Conservation (phyloP, 2,797 vertebrate species). For the Spinus pinus region DNA sequence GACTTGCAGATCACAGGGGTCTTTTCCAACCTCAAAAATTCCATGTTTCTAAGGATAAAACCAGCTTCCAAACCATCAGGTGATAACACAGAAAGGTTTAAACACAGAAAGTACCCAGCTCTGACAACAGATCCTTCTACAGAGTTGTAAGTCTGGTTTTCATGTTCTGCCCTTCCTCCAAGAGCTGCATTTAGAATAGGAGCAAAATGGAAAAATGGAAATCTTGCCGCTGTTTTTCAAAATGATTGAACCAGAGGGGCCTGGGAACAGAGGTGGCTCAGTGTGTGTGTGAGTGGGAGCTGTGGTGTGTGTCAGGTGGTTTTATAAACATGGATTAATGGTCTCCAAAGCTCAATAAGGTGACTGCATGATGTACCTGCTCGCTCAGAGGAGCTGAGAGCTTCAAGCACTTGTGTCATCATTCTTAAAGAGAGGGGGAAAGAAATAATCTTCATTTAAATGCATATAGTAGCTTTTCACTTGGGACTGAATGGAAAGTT, state of each 20-base stretch:
- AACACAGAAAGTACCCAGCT: not conserved
- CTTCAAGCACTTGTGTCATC: slow-evolving; percentile 54
- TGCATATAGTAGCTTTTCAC: slow-evolving; percentile 79
- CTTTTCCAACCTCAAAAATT: not conserved
- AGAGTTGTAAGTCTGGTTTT: not conserved
- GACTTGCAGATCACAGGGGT: not conserved
- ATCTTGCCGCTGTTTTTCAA: not conserved
- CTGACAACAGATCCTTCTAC: not conserved
- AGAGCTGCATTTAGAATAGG: not conserved
- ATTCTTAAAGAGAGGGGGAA: slow-evolving; percentile 49
- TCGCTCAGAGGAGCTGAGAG: slow-evolving; percentile 7
- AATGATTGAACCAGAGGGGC: not conserved
- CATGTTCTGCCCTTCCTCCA: not conserved
- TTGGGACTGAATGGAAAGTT: slow-evolving; percentile 78
- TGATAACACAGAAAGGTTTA: not conserved
- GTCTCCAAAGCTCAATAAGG: slow-evolving; percentile 43
- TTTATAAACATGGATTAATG: slow-evolving; percentile 42
- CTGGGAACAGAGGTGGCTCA: not conserved
- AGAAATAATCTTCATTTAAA: slow-evolving; percentile 77
- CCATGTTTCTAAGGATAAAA: not conserved
- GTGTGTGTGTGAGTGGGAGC: not conserved
- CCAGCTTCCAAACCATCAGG: not conserved
- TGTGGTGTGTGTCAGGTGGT: not conserved
- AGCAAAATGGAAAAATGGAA: not conserved
- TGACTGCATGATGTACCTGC: not conserved